These are phyloP conservation scores for Fringilla coelebs DNA, from an alignment of 2,797 vertebrate genomes.

Conservation along the genomic window DNA sequence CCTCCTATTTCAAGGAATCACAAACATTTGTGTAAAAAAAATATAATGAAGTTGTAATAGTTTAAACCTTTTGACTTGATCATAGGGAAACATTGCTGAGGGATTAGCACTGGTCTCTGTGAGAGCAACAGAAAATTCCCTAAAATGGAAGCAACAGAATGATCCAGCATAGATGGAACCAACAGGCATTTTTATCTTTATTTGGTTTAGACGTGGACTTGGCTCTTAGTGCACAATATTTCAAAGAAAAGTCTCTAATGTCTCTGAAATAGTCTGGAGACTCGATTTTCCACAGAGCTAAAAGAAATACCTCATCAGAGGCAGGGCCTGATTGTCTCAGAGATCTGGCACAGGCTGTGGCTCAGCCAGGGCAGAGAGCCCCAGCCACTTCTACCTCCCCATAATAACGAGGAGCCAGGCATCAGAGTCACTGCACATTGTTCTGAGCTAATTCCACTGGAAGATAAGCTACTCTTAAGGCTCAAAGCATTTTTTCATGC, in stretches of 20 bases:
- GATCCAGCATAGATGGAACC: background rate
- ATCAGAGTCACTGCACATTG: slow-evolving; percentile 43
- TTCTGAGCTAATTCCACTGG: slow-evolving; percentile 48
- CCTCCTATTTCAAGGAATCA: background rate
- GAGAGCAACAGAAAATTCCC: background rate
- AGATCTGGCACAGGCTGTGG: background rate
- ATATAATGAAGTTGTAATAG: background rate
- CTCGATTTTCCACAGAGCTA: background rate
- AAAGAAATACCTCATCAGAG: background rate
- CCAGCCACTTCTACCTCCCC: background rate
- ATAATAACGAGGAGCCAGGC: background rate
- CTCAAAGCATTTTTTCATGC: slow-evolving; percentile 43
- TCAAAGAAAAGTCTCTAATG: background rate
- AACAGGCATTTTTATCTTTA: slow-evolving; percentile 6
- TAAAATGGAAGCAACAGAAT: background rate
- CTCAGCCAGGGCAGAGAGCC: background rate
- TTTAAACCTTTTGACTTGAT: background rate
- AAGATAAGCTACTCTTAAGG: slow-evolving; percentile 63
- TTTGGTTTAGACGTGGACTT: background rate
- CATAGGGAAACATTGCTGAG: background rate
- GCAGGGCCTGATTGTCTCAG: background rate
- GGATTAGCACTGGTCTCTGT: background rate
- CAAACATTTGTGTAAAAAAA: background rate
- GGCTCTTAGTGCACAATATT: background rate
- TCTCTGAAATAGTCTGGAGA: background rate